Base-by-base conservation (phyloP, 2,113 vertebrate species). In the Hippolais icterina region DNA sequence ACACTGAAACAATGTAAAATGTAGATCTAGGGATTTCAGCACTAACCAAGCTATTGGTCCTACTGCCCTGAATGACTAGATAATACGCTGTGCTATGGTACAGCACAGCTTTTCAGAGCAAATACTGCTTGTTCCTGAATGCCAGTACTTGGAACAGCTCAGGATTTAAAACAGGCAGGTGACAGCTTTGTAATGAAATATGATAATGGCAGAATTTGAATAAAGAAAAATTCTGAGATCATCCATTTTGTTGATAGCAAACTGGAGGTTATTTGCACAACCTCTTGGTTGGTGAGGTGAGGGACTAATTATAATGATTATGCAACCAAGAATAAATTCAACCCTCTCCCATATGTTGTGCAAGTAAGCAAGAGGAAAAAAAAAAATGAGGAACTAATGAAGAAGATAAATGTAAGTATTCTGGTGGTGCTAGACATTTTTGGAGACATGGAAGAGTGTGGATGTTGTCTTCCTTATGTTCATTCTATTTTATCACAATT, bases 231-330 rank as follows among this genome's bases (percentile, higher is more conserved):
- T 35, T 87, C 31, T 65, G 83, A 83, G 37, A 57, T 80, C 20
- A 94, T 46, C 11, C 4, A 52, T 90, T 72, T 88, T n/a, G 11
- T 72, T 12, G 59, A 69, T 53, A 49, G 15, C 11, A 83, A 61
- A 81, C 46, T 69, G 46, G 27, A 83, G 33, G 27, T 77, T 87
- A 77, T 89, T 87, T 94, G 42, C 87, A 44, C 44, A 74, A 59
- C 54, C 50, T 83, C 52, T 65, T 72, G 46, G 31, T 4, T 92
- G 89, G 81, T 92, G 68, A 92, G 59, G 80, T 95, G 64, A 94
- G 60, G 11, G 12, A 57, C 22, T 95, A 88, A 92, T 96, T 92
- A 77, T 42, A 65, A 72, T 70, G 71, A 89, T 95, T 84, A 83
- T 93, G 28, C 20, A 92, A 87, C 81, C 87, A 94, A 70, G 50